These are phyloP conservation scores for Metopia argyrocephala DNA, from an alignment of 2,888 invertebrate genomes.

Conservation along the genomic window DNA sequence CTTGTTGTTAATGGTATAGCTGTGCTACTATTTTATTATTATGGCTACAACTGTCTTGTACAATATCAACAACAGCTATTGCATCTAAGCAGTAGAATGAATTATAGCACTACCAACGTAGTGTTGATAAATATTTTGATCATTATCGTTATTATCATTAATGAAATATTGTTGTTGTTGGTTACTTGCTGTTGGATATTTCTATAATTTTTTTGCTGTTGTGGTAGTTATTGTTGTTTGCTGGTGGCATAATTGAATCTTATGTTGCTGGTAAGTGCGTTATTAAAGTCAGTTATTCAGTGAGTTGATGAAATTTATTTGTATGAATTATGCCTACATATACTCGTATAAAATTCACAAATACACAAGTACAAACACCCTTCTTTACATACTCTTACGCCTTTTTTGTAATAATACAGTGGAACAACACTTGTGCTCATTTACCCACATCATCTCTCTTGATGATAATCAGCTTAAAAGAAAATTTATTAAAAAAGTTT, in stretches of 20 bases:
- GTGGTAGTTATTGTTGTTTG: not conserved
- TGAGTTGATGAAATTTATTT: slow-evolving; percentile 40
- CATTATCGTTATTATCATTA: slow-evolving; percentile 26
- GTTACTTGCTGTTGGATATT: not conserved
- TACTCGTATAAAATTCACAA: not conserved
- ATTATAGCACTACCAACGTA: not conserved
- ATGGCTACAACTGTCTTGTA: not conserved
- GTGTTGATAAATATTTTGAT: slow-evolving; percentile 23
- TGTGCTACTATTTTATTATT: not conserved
- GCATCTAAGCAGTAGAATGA: not conserved
- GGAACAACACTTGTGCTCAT: not conserved
- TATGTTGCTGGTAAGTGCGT: slow-evolving; percentile 55
- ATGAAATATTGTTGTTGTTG: slow-evolving; percentile 4
- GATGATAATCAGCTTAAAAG: not conserved
- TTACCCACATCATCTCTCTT: no score
- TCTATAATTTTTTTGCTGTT: not conserved
- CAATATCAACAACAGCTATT: not conserved
- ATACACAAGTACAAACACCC: no score
- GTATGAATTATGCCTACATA: not conserved
- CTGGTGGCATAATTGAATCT: slow-evolving; percentile 55
- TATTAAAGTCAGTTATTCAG: slow-evolving; percentile 50
- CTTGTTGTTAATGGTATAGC: not conserved
- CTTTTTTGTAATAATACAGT: not conserved
- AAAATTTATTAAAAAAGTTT: slow-evolving; percentile 18
- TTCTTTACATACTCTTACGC: not conserved